Conservation (phyloP, 2,113 vertebrate genomes). For the Prolemur simus region DNA sequence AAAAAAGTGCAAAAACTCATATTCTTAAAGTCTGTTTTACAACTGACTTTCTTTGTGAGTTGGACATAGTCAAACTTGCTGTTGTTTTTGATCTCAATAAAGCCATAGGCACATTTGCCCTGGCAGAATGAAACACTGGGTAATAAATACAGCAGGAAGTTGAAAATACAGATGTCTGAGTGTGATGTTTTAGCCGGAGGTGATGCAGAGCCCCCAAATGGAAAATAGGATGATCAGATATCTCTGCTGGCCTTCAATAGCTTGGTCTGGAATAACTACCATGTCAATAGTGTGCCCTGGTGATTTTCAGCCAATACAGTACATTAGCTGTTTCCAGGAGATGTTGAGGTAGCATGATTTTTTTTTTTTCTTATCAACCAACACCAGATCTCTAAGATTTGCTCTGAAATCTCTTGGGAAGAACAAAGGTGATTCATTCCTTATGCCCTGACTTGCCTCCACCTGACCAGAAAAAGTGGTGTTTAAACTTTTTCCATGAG, state of each 20-base stretch:
- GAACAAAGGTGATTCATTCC: conserved; percentile 3
- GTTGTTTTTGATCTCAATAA: neutral
- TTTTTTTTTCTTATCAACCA: neutral
- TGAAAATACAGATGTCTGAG: neutral
- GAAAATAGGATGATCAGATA: neutral
- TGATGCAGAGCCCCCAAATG: neutral
- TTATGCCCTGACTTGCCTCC: neutral
- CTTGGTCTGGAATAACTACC: neutral
- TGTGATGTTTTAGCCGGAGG: neutral
- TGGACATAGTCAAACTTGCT: neutral
- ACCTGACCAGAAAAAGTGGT: conserved; percentile 3
- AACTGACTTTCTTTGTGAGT: neutral
- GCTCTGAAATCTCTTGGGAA: neutral
- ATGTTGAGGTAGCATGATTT: neutral
- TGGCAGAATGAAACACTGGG: neutral
- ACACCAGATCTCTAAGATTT: neutral
- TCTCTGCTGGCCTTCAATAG: neutral
- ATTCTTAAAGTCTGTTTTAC: neutral
- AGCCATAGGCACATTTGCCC: neutral
- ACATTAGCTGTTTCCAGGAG: neutral
- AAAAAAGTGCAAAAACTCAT: neutral
- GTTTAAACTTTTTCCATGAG: neutral
- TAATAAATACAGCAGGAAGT: neutral
- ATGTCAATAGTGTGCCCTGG: neutral
- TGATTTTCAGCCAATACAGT: neutral